A percentile compares a stretch with the other conserved stretches of the same genome.
Evolutionary conservation across 2,113 vertebrate species (phyloP).

Genomic region (Cryptoleucopteryx plumbea): DNA sequence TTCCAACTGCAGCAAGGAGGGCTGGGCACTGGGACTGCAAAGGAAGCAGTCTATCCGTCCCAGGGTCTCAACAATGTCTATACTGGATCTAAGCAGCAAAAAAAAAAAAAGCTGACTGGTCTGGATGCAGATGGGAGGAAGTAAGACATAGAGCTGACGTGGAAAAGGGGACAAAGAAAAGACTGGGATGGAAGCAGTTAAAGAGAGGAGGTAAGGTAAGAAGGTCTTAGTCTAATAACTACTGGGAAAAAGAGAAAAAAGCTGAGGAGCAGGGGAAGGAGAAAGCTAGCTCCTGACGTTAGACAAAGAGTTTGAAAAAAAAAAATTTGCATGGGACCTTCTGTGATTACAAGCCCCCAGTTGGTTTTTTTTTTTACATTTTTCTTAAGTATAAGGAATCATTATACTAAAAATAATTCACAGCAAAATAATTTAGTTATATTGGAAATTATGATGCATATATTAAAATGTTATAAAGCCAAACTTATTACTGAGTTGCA

Average conservation of each 20-base stretch:
- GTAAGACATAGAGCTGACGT: not conserved
- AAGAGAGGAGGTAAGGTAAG: not conserved
- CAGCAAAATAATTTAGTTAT: not conserved
- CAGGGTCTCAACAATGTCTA: not conserved
- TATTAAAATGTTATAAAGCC: not conserved
- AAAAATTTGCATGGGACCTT: no score
- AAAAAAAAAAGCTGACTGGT: not conserved
- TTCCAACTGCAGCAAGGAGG: not conserved
- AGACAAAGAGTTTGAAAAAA: not conserved
- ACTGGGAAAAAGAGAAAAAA: not conserved
- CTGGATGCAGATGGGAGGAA: not conserved
- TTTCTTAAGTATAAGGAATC: not conserved
- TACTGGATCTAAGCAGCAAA: not conserved
- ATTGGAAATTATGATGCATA: not conserved
- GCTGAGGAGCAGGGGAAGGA: not conserved
- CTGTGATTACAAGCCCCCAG: not conserved
- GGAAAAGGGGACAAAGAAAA: not conserved
- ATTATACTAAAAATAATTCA: not conserved
- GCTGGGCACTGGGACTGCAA: not conserved
- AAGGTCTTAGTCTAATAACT: not conserved
- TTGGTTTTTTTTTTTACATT: not conserved
- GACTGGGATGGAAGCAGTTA: not conserved
- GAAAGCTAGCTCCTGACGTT: not conserved
- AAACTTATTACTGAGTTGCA: not conserved
- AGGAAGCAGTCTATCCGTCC: not conserved